A percentile compares a stretch with the other conserved stretches of the same genome.
phyloP scores from a whole-genome alignment of 1,140 invertebrate genomes.

The Plodia interpunctella region DNA sequence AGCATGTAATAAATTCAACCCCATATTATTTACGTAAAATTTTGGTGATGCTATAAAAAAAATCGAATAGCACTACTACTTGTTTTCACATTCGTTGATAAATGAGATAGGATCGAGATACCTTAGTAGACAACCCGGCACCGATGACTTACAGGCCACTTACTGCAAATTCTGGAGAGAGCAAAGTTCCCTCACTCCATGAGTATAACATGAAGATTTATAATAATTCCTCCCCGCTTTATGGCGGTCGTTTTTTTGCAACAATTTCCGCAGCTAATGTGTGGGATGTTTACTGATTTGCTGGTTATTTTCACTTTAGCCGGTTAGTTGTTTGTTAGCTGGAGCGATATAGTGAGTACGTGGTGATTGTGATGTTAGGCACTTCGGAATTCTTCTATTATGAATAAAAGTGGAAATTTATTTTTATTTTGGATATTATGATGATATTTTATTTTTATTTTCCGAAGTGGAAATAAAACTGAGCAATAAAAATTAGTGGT shows the following conservation, averaged over 20 bases:
- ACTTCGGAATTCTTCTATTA: too few species aligned
- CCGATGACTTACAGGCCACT: conserved; percentile 68
- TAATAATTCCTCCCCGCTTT: conserved; percentile 64
- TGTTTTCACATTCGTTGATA: neutral
- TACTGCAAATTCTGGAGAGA: conserved; percentile 62
- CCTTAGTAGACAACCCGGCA: conserved; percentile 41
- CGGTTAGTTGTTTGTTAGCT: too few species aligned
- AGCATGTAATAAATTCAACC: too few species aligned
- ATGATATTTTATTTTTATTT: too few species aligned
- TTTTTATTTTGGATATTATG: too few species aligned
- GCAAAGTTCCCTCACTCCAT: conserved; percentile 71
- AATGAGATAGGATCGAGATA: conserved; percentile 35
- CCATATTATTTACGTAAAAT: too few species aligned
- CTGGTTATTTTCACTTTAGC: conserved; percentile 6
- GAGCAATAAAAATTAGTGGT: too few species aligned
- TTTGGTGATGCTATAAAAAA: too few species aligned
- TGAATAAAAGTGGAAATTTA: too few species aligned
- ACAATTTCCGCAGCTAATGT: conserved; percentile 60
- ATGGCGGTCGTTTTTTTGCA: conserved; percentile 56
- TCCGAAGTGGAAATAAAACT: too few species aligned
- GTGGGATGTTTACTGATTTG: conserved; percentile 45
- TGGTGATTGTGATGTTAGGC: neutral
- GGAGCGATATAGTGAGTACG: neutral
- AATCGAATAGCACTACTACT: neutral
- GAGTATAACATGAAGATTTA: conserved; percentile 73